Base-by-base conservation (phyloP, 1,140 invertebrate species). In the Danaus melanippus region DNA sequence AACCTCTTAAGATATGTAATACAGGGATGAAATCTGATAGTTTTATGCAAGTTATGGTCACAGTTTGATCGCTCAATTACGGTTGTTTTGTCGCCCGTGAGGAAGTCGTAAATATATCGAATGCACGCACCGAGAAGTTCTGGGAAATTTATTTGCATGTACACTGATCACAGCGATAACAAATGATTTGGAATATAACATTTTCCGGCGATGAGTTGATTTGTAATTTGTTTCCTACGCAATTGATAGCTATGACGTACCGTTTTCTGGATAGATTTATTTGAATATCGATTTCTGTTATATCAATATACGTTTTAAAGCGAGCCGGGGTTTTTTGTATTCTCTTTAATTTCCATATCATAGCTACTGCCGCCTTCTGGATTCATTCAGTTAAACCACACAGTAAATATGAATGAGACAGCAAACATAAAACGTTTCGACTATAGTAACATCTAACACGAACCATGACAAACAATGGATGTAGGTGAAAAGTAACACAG, bases 21-120 rank as follows among this genome's bases (percentile, higher is more conserved):
- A 60, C 70, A 69, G 71, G 72, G 67, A 73, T 74, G 74, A 65
- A 79, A 79, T 67, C 63, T 61, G 76, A 79, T 79, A 79, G 73
- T 69, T 69, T 66, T 54, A 53, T 60, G 63, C 66, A 55, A 79
- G 66, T 73, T 74, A 76, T 74, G 69, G 71, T 58, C 58, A 58
- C 53, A 40, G 60, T 58, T 69, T 76, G 77, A 80, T 72, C 75
- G 71, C 77, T 80, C 77, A 80, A 80, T 80, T 80, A 78, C 67
- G 46, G 56, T 68, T 76, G 75, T 76, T 74, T 74, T 74, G 73
- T 70, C 71, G 58, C 62, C 55, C 57, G 15, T 55, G 61, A 71
- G 77, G 77, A 80, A 80, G 71, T 69, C 64, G 69, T 80, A 78
- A 80, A 80, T 78, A 76, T 56, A 53, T 64, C 63, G 55, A 51